Conservation (phyloP, 1,140 invertebrate genomes). For the Manduca sexta region DNA sequence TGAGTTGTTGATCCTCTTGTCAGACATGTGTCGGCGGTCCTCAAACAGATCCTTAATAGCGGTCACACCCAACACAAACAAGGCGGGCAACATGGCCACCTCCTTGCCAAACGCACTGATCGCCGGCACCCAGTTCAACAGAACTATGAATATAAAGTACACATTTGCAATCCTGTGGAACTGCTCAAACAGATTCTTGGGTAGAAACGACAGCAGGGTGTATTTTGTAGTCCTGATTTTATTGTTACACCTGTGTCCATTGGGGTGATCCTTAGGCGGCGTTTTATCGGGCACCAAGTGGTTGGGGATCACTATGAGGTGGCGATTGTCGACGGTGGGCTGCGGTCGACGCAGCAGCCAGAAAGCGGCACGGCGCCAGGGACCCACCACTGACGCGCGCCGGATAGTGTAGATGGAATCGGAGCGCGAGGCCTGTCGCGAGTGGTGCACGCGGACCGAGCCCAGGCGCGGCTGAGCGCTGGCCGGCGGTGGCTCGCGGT, state of each 20-base stretch:
- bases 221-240: slow-evolving; percentile 97
- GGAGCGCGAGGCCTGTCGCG: slow-evolving; percentile 80
- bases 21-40: slow-evolving; percentile 91
- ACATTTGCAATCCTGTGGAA: slow-evolving; percentile 98
- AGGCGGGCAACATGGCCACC: slow-evolving; percentile 94
- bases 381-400: slow-evolving; percentile 78
- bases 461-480: slow-evolving; percentile 68
- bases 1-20: slow-evolving; percentile 94
- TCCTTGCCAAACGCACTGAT: slow-evolving; percentile 98
- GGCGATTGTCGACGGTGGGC: slow-evolving; percentile 78
- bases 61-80: slow-evolving; percentile 97
- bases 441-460: slow-evolving; percentile 77
- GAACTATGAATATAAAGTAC: slow-evolving; percentile 97
- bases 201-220: slow-evolving; percentile 93
- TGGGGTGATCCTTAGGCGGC: slow-evolving; percentile 86
- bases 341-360: slow-evolving; percentile 76
- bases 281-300: slow-evolving; percentile 86
- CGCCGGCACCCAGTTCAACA: slow-evolving; percentile 95
- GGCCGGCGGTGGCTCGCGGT: slow-evolving; percentile 74
- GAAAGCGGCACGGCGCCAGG: slow-evolving; percentile 79
- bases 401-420: slow-evolving; percentile 92
- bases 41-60: slow-evolving; percentile 98
- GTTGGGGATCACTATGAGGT: slow-evolving; percentile 86
- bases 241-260: slow-evolving; percentile 85
- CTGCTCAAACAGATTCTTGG: slow-evolving; percentile 97